Conservation (phyloP, 35 echinoderm and acorn worm genomes). For the Apostichopus californicus region DNA sequence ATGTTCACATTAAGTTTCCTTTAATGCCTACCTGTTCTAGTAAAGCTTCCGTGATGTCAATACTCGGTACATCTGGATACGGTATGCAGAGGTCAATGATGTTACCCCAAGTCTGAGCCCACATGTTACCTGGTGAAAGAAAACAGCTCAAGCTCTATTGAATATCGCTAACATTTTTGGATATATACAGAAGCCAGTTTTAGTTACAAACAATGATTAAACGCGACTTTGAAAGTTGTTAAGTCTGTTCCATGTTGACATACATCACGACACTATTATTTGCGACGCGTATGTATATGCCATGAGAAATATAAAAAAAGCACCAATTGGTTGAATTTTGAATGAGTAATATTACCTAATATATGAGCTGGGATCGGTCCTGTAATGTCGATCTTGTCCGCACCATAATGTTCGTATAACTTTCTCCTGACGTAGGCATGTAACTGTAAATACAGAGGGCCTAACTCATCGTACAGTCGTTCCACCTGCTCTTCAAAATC, state of each 20-base stretch:
- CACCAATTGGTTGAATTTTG: too few relatives aligned
- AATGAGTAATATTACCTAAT: slow-evolving; percentile 59
- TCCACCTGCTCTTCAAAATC: slow-evolving; percentile 64
- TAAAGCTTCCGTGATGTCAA: slow-evolving; percentile 61
- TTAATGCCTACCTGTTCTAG: slow-evolving; percentile 23
- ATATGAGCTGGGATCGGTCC: slow-evolving; percentile 93
- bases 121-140: slow-evolving; percentile 60
- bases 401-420: slow-evolving; percentile 72
- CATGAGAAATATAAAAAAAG: too few relatives aligned
- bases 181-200: too few relatives aligned
- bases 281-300: too few relatives aligned
- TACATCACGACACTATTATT: too few relatives aligned
- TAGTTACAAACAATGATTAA: too few relatives aligned
- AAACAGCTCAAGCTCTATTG: background rate
- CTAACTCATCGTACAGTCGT: slow-evolving; percentile 61
- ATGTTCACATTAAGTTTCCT: background rate
- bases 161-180: too few relatives aligned
- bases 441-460: slow-evolving; percentile 80
- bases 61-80: slow-evolving; percentile 40
- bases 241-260: too few relatives aligned
- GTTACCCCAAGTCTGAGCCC: slow-evolving; percentile 64
- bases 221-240: too few relatives aligned
- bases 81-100: slow-evolving; percentile 45
- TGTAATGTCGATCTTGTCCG: slow-evolving; percentile 66
- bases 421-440: slow-evolving; percentile 95